Evolutionary conservation across 1,140 invertebrate species (phyloP), one percentile per base, ranked within the genome.

Genomic region (Diorhabda sublineata): DNA sequence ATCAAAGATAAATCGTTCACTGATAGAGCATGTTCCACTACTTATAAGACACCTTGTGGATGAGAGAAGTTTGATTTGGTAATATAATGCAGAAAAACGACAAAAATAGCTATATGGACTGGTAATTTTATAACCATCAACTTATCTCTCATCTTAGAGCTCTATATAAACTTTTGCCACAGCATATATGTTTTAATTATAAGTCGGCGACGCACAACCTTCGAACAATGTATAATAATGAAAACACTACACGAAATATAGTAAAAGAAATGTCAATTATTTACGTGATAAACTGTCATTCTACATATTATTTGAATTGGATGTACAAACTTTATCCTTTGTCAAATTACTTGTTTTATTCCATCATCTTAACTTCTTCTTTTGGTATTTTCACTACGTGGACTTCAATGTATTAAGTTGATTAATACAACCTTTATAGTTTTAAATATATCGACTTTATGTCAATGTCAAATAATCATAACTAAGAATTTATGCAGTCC

Each of bases 171-270:
- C 67, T 67, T 68, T 65, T 71, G 68, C 70, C n/a, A 44, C 62
- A 71, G 64, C 56, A 70, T 67, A 60, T 60, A 64, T 66, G 61
- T 71, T 45, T 26, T 71, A 69, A 73, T 75, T 75, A 72, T 69
- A 69, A 75, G 73, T 69, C 73, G 76, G 75, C 75, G 75, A 76
- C 69, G 76, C 76, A 77, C 76, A 77, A 77, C 76, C 76, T 75
- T 77, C 73, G 69, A 72, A 77, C 72, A 76, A 69, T 75, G 6
- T 52, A 52, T 52, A 26, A 26, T 26, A n/a, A 52, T 52, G 47
- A 52, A 52, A 26, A 8, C 0, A 52, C 47, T 52, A 52, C 47
- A 52, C 2, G 47, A 52, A 52, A 52, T 2, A 4, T 52, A 3
- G 47, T 8, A 52, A 52, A 26, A 26, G 26, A 26, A 26, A 26